Base-by-base conservation (phyloP, 2,113 vertebrate genomes). In the Centrocercus urophasianus region DNA sequence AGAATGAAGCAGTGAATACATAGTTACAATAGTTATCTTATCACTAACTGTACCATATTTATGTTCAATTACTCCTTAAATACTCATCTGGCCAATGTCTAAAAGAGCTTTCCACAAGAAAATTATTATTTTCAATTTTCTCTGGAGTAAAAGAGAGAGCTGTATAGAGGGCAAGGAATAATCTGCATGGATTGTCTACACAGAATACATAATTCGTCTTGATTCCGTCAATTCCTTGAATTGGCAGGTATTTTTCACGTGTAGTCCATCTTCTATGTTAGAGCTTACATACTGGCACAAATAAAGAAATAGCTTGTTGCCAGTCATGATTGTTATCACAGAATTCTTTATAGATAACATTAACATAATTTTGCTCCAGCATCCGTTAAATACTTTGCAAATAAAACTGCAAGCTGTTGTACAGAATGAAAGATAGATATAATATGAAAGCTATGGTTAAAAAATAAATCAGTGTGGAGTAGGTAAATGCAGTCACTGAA, bases 181-280 rank as follows among this genome's bases (percentile, higher is more conserved):
- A 80, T n/a, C 15, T 66, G 2, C 8, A 22, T 61, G 20, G 11
- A 73, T 2, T 1, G 1, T 34, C 8, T 80, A 4, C 6, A 32
- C 3, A 54, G 4, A 80, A 66, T 20, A 7, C 24, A 45, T 77
- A 88, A 79, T 38, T 83, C 16, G 50, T 17, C 6, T 70, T 72
- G 86, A 43, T 69, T 84, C 34, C 63, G 30, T n/a, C 13, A 0
- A 32, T 73, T 89, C 80, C 34, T 77, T 83, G 20, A 83, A 43
- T 11, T 8, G 42, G 13, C 48, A 24, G 1, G 19, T n/a, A 25
- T 13, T 73, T 4, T 61, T 1, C 2, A 19, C 32, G 2, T 67
- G 70, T 7, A 64, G 5, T 71, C 6, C 11, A 61, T 12, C 10
- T 82, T 21, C 7, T 60, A 4, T 30, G 24, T 45, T 54, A 74